These are phyloP conservation scores for Aegypius monachus DNA, from an alignment of 2,113 vertebrate species.

Conservation along the genomic window DNA sequence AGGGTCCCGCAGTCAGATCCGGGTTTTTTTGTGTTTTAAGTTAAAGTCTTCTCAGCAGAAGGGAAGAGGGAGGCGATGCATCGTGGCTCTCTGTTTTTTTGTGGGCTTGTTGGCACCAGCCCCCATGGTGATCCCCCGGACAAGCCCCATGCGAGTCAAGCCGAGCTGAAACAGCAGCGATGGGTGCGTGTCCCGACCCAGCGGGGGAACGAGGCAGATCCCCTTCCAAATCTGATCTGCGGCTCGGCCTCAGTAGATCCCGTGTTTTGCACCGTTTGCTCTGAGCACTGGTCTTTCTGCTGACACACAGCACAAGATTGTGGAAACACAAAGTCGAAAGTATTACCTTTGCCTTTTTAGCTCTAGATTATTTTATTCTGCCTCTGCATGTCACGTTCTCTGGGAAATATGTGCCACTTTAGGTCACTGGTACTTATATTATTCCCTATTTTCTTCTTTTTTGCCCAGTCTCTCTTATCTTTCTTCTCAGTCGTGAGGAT, in stretches of 20 bases:
- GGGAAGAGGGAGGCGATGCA: background rate
- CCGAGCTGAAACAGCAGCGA: rapidly evolving
- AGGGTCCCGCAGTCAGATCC: rapidly evolving
- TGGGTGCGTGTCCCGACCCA: rapidly evolving
- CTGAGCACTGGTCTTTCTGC: background rate
- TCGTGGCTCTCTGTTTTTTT: background rate
- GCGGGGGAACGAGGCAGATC: background rate
- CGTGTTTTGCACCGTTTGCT: background rate
- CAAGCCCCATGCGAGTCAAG: rapidly evolving
- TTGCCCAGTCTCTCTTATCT: background rate
- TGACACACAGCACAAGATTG: rapidly evolving
- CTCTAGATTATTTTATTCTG: background rate
- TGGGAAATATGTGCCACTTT: background rate
- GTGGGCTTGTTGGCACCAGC: background rate
- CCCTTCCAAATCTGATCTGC: background rate
- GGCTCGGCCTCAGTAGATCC: background rate
- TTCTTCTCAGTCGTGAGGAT: background rate
- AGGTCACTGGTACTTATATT: background rate
- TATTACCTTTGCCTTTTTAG: background rate
- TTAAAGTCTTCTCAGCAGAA: rapidly evolving
- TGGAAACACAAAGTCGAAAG: background rate
- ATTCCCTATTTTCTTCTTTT: background rate
- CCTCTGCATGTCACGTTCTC: rapidly evolving
- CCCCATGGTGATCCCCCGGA: rapidly evolving
- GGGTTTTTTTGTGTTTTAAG: rapidly evolving